Evolutionary conservation across 2,888 invertebrate species (phyloP).

Genomic region (Mesochorus sp.): DNA sequence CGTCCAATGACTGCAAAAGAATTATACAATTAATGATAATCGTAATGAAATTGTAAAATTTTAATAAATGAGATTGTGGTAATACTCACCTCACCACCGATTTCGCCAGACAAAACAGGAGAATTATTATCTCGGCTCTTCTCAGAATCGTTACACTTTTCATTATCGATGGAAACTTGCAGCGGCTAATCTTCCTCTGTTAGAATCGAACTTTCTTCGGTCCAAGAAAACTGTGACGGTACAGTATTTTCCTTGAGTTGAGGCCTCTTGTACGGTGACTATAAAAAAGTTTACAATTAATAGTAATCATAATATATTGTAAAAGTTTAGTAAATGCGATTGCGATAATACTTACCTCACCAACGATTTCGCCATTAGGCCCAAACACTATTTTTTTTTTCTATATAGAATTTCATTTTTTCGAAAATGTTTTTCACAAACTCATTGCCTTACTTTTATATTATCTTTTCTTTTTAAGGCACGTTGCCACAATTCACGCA

Average conservation of each 20-base stretch:
- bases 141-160: too few species aligned
- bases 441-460: slow-evolving; percentile 14
- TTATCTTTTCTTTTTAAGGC: slow-evolving; percentile 21
- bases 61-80: too few species aligned
- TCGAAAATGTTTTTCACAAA: slow-evolving; percentile 15
- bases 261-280: slow-evolving; percentile 32
- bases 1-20: too few species aligned
- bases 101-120: too few species aligned
- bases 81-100: too few species aligned
- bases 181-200: too few species aligned
- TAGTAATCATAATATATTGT: slow-evolving; percentile 6
- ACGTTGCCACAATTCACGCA: slow-evolving; percentile 27
- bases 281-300: slow-evolving; percentile 4
- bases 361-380: slow-evolving; percentile 25
- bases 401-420: slow-evolving; percentile 8
- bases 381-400: not conserved
- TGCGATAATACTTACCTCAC: slow-evolving; percentile 28
- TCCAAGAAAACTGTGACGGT: slow-evolving; percentile 51
- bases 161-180: too few species aligned
- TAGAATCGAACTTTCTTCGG: too few species aligned
- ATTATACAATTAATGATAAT: too few species aligned
- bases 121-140: too few species aligned
- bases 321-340: not conserved
- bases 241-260: slow-evolving; percentile 37
- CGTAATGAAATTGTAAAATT: too few species aligned